These are phyloP conservation scores for Lontra canadensis DNA, from an alignment of 2,113 vertebrate species.

Conservation along the genomic window DNA sequence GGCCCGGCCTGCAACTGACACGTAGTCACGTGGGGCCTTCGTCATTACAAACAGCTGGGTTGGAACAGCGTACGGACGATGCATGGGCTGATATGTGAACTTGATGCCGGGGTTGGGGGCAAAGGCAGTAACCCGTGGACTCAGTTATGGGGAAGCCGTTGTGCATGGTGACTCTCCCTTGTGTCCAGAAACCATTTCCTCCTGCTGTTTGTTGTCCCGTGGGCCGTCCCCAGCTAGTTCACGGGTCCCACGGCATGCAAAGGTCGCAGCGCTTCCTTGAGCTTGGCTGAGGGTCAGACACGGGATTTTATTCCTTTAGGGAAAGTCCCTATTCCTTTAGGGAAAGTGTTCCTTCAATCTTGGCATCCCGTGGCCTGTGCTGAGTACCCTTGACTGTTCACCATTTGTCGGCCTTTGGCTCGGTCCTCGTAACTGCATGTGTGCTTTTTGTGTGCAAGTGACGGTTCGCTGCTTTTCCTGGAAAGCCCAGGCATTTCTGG, in stretches of 20 bases:
- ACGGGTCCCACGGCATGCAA: background rate
- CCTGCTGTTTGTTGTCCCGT: background rate
- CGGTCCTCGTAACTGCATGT: background rate
- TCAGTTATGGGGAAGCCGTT: background rate
- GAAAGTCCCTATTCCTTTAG: background rate
- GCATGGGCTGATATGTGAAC: background rate
- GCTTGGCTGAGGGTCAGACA: background rate
- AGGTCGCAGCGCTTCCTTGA: background rate
- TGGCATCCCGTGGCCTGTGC: background rate
- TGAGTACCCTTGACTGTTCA: no score
- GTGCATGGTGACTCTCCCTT: background rate
- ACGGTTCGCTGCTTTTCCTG: background rate
- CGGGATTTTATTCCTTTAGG: background rate
- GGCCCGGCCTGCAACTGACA: slow-evolving; percentile 87
- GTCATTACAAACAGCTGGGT: background rate
- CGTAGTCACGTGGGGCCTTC: background rate
- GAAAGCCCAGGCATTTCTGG: background rate
- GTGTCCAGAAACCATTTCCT: background rate
- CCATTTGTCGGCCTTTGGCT: background rate
- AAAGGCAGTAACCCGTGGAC: background rate
- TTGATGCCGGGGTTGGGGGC: background rate
- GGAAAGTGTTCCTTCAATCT: background rate
- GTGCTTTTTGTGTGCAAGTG: background rate
- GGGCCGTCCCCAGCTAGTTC: background rate
- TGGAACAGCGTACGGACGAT: background rate